Base-by-base conservation (phyloP, 2,888 invertebrate species). In the Dryobota labecula region DNA sequence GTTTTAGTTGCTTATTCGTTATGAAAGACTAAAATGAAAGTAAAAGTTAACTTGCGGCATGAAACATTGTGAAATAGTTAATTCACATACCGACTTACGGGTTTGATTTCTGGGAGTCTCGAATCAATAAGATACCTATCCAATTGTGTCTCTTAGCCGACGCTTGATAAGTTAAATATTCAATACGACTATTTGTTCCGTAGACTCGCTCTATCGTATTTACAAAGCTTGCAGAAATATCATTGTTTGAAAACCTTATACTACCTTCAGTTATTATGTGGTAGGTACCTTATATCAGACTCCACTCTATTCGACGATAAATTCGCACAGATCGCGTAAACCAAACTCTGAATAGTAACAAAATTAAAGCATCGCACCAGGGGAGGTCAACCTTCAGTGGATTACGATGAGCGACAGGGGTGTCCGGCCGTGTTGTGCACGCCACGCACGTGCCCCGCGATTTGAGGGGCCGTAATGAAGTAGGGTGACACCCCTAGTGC, bases 381-480 rank as follows among this genome's bases (percentile, higher is more conserved):
- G 90, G 90, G 88, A 87, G 91, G 84, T 87, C 92, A 88, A 87
- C 86, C 87, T 87, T 80, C 82, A 88, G 85, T 92, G 92, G 91
- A 90, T 90, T 86, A 85, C 70, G 74, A 72, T 71, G 82, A 80
- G 87, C 80, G 87, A 85, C 90, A 90, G 91, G 94, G 94, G 94
- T 92, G 93, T 89, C 92, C 92, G 88, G 88, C 90, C 91, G 90
- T 86, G 89, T 90, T 91, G 86, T 84, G 92, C 92, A 92, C 91
- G 92, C 94, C 88, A 89, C 92, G 89, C 95, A 94, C 95, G 95
- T 94, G 94, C 92, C 90, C 84, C 88, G 90, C 92, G 91, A 92
- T 92, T 91, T 90, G 89, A 90, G 91, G 94, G 94, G 89, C 85
- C 86, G 90, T 94, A 94, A 94, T 95, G 94, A 95, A 94, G 94